Percentiles rank a stretch among this genome's conserved stretches.
These are phyloP conservation scores for Glaucopsyche alexis DNA, from an alignment of 2,888 invertebrate genomes.

Conservation along the genomic window DNA sequence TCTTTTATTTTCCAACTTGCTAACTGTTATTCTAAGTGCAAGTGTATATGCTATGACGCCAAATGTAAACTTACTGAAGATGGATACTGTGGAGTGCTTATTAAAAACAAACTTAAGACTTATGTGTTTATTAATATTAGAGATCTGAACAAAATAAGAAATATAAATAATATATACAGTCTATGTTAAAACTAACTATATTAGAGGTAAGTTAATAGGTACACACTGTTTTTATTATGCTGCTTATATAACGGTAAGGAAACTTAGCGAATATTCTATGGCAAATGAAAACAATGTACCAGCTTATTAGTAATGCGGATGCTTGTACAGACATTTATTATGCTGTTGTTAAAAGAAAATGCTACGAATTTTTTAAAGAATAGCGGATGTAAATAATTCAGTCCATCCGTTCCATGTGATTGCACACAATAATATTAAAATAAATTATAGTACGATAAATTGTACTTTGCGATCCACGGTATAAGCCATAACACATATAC, in stretches of 20 bases:
- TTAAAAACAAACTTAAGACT: constrained; percentile 59
- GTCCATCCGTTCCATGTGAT: constrained; percentile 70
- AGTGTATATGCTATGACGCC: no score
- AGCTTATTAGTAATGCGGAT: constrained; percentile 55
- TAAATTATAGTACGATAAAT: constrained; percentile 50
- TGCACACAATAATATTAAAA: constrained; percentile 60
- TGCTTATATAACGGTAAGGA: constrained; percentile 61
- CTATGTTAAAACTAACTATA: constrained; percentile 81
- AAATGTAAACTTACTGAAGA: no score
- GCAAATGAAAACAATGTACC: constrained; percentile 57
- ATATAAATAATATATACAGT: constrained; percentile 81
- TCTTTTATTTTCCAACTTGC: no score
- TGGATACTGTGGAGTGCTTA: background rate
- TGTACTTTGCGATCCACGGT: constrained; percentile 47
- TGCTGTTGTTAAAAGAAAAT: constrained; percentile 46
- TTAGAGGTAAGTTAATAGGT: constrained; percentile 79
- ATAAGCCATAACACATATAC: constrained; percentile 49
- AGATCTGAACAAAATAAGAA: constrained; percentile 82
- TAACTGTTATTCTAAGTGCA: no score
- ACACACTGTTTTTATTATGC: constrained; percentile 70
- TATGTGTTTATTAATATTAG: constrained; percentile 82
- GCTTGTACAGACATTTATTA: constrained; percentile 51
- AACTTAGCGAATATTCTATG: constrained; percentile 54
- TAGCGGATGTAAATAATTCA: constrained; percentile 66
- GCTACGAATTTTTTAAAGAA: constrained; percentile 45